A percentile compares a stretch with the other conserved stretches of the same genome.
These are phyloP conservation scores for Stenoptilia bipunctidactyla DNA, from an alignment of 2,888 invertebrate species.

Conservation along the genomic window DNA sequence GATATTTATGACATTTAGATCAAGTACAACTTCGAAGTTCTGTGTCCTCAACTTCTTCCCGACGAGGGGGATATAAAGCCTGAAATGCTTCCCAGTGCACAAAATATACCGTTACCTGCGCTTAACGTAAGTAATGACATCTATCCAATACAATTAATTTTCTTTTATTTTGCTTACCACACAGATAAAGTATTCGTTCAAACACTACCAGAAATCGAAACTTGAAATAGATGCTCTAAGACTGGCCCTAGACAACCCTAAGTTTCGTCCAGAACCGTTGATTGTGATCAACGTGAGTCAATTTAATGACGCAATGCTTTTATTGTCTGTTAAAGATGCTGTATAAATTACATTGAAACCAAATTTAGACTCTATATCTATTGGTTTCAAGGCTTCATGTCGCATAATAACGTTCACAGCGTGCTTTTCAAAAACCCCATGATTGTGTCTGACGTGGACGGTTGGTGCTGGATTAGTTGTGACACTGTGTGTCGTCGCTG, in stretches of 20 bases:
- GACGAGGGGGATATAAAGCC: constrained; percentile 74
- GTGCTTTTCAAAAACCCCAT: no score
- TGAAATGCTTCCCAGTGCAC: constrained; percentile 53
- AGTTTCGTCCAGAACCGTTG: constrained; percentile 74
- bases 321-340: constrained; percentile 15
- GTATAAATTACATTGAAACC: constrained; percentile 9
- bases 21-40: constrained; percentile 80
- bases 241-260: constrained; percentile 70
- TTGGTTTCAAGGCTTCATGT: no score
- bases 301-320: constrained; percentile 22
- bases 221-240: constrained; percentile 69
- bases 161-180: constrained; percentile 25
- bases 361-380: no score
- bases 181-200: constrained; percentile 79
- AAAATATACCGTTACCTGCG: constrained; percentile 79
- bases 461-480: no score
- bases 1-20: constrained; percentile 66
- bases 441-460: no score
- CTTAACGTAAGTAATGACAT: constrained; percentile 75
- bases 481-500: no score
- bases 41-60: constrained; percentile 75
- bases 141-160: background rate
- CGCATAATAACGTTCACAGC: no score
- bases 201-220: constrained; percentile 73
- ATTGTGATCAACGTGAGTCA: constrained; percentile 78